phyloP scores from a whole-genome alignment of 2,113 vertebrate genomes.

The Corythaeola cristata region DNA sequence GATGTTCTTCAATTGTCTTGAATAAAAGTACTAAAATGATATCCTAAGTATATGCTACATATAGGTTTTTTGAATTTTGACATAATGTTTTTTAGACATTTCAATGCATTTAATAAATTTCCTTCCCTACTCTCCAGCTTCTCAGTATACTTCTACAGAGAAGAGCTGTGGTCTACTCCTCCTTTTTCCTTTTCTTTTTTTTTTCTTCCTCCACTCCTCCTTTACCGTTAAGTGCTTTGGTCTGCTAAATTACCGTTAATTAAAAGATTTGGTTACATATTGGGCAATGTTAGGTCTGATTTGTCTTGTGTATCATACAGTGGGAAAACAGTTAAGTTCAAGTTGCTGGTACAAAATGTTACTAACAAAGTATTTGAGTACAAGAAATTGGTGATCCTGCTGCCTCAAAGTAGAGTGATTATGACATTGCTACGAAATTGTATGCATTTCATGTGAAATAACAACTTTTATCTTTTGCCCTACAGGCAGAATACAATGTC shows the following conservation, averaged over 20 bases:
- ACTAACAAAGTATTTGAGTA: background rate
- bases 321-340: background rate
- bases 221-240: background rate
- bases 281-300: background rate
- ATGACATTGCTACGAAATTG: background rate
- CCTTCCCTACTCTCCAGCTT: background rate
- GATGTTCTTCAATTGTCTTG: background rate
- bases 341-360: background rate
- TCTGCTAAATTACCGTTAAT: background rate
- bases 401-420: background rate
- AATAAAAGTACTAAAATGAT: background rate
- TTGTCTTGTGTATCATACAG: background rate
- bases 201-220: background rate
- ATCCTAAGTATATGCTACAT: background rate
- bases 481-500: conserved; percentile 44
- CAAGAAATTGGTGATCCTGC: background rate
- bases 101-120: background rate
- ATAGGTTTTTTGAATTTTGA: background rate
- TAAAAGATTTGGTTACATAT: background rate
- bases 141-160: background rate
- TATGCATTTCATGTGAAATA: conserved; percentile 29
- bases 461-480: conserved; percentile 6
- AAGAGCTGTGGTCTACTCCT: background rate
- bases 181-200: background rate
- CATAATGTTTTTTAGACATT: background rate